Evolutionary conservation across 2,113 vertebrate species (phyloP).

Genomic region (Sceloporus tristichus): DNA sequence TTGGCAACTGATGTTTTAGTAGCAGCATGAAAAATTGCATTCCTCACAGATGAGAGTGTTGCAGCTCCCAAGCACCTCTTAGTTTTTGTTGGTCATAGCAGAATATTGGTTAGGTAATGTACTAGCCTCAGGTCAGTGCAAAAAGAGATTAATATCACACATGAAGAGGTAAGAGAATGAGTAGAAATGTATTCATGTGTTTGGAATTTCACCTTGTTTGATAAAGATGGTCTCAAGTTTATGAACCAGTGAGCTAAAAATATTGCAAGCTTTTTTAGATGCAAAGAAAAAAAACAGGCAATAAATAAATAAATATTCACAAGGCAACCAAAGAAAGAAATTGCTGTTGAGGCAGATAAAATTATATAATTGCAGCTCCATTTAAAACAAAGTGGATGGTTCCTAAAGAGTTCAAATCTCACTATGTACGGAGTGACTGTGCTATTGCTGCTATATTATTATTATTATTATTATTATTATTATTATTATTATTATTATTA

Average conservation of each 20-base stretch:
- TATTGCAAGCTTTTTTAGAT: background rate
- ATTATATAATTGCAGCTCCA: background rate
- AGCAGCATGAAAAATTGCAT: slow-evolving; percentile 21
- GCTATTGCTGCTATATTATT: no score
- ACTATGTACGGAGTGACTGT: no score
- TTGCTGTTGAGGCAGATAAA: background rate
- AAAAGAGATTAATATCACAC: background rate
- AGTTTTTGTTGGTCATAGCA: slow-evolving; percentile 11
- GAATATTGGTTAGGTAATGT: background rate
- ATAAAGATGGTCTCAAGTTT: background rate
- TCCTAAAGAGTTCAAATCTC: background rate
- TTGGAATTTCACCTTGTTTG: background rate
- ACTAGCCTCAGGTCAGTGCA: background rate
- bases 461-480: no score
- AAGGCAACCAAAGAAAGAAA: background rate
- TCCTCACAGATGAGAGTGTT: slow-evolving; percentile 11
- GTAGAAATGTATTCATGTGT: background rate
- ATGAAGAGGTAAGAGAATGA: background rate
- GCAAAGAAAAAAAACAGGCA: background rate
- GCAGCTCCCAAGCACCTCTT: background rate
- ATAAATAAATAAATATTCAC: background rate
- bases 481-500: no score
- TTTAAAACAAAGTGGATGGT: background rate
- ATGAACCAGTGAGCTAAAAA: background rate
- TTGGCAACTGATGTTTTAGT: slow-evolving; percentile 15